Conservation (phyloP, 2,113 vertebrate species). For the Bolborhynchus lineola region DNA sequence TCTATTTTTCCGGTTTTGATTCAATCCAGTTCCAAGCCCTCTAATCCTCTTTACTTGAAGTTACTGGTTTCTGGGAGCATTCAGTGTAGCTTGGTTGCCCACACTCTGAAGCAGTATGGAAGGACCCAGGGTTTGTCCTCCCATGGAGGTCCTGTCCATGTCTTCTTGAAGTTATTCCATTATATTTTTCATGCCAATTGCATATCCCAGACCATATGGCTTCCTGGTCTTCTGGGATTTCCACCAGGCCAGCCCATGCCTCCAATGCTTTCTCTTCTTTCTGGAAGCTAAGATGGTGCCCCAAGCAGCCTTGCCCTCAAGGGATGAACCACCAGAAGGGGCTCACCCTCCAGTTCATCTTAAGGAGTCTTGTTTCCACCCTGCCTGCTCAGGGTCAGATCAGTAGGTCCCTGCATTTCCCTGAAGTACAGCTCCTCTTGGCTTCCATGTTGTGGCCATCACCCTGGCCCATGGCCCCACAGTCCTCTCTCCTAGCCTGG, state of each 20-base stretch:
- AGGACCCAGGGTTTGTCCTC: neutral
- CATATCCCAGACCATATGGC: neutral
- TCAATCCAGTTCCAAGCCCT: neutral
- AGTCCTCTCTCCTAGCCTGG: neutral
- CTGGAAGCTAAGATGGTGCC: neutral
- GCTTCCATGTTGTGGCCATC: neutral
- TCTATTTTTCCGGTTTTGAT: neutral
- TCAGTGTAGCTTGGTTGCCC: neutral
- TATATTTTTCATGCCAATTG: neutral
- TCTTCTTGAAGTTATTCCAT: neutral
- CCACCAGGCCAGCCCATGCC: fast-evolving
- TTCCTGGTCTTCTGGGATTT: neutral
- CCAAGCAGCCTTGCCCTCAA: neutral
- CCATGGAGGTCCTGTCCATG: neutral
- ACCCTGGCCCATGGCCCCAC: neutral
- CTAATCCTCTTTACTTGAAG: neutral
- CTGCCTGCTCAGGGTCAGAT: neutral
- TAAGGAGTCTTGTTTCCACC: neutral
- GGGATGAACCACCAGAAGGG: neutral
- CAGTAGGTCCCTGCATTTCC: neutral
- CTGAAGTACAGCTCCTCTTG: neutral
- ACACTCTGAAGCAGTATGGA: fast-evolving
- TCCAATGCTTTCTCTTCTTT: neutral
- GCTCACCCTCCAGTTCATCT: neutral
- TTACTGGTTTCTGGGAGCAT: neutral